A percentile compares a stretch with the other conserved stretches of the same genome.
phyloP scores from a whole-genome alignment of 2,888 invertebrate species.

The Bellardia bayeri region DNA sequence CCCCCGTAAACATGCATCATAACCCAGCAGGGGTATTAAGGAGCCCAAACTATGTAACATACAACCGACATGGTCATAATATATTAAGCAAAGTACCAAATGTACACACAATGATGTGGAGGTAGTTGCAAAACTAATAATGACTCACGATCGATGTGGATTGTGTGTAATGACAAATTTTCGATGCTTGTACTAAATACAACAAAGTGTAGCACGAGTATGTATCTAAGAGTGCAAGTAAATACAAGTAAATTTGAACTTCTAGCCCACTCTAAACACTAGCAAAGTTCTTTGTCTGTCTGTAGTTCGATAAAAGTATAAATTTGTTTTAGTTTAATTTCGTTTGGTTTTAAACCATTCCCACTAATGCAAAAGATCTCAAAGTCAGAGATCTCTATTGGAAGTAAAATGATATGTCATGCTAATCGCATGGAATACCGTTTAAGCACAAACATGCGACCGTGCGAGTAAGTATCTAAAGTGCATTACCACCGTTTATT shows the following conservation, averaged over 20 bases:
- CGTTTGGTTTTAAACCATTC: slow-evolving; percentile 18
- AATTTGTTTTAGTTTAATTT: slow-evolving; percentile 36
- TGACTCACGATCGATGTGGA: slow-evolving; percentile 53
- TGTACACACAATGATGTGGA: not conserved
- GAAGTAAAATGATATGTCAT: slow-evolving; percentile 71
- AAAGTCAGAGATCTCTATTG: slow-evolving; percentile 67
- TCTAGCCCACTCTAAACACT: slow-evolving; percentile 9
- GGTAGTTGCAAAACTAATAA: slow-evolving; percentile 35
- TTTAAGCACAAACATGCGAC: slow-evolving; percentile 56
- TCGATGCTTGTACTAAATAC: slow-evolving; percentile 16
- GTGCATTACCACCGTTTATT: slow-evolving; percentile 7
- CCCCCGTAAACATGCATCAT: slow-evolving; percentile 13
- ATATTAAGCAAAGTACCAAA: not conserved
- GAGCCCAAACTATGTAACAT: not conserved
- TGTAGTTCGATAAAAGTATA: not conserved
- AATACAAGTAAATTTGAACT: slow-evolving; percentile 4
- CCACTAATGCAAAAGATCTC: slow-evolving; percentile 40
- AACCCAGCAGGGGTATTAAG: slow-evolving; percentile 15
- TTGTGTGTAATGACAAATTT: slow-evolving; percentile 65
- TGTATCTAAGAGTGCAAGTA: slow-evolving; percentile 11
- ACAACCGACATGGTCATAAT: not conserved
- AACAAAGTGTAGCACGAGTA: slow-evolving; percentile 25
- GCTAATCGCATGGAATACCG: slow-evolving; percentile 67
- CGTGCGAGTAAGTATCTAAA: not conserved
- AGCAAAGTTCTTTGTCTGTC: slow-evolving; percentile 1